A percentile compares a stretch with the other conserved stretches of the same genome.
phyloP scores from a whole-genome alignment of 2,113 vertebrate genomes.

The Grammomys dolichurus region DNA sequence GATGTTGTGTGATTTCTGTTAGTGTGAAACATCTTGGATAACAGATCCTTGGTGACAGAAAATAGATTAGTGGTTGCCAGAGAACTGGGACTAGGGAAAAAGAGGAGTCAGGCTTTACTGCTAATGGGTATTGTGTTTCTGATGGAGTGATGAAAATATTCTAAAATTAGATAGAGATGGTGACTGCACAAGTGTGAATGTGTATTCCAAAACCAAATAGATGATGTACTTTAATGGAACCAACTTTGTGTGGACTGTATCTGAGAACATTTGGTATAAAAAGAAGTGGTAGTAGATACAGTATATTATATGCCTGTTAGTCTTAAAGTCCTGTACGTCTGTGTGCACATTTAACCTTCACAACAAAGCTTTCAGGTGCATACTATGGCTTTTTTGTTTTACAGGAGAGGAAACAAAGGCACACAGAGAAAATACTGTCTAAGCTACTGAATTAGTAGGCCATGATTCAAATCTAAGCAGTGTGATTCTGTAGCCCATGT shows the following conservation, averaged over 20 bases:
- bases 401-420: slow-evolving; percentile 39
- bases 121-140: slow-evolving; percentile 18
- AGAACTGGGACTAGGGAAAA: neutral
- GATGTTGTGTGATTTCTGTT: neutral
- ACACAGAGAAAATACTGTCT: neutral
- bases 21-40: slow-evolving; percentile 1
- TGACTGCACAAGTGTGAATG: neutral
- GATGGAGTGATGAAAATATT: slow-evolving; percentile 48
- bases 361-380: neutral
- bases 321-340: slow-evolving; percentile 1
- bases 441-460: neutral
- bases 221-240: neutral
- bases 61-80: slow-evolving; percentile 28
- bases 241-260: slow-evolving; percentile 24
- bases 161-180: slow-evolving; percentile 32
- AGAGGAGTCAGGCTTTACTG: neutral
- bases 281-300: neutral
- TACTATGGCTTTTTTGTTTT: neutral
- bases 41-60: neutral
- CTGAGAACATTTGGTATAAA: neutral
- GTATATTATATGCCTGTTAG: neutral
- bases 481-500: neutral
- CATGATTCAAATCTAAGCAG: neutral
- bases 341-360: slow-evolving; percentile 38
- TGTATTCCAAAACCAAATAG: slow-evolving; percentile 21